phyloP scores from a whole-genome alignment of 1,140 invertebrate species.

The Maniola jurtina region DNA sequence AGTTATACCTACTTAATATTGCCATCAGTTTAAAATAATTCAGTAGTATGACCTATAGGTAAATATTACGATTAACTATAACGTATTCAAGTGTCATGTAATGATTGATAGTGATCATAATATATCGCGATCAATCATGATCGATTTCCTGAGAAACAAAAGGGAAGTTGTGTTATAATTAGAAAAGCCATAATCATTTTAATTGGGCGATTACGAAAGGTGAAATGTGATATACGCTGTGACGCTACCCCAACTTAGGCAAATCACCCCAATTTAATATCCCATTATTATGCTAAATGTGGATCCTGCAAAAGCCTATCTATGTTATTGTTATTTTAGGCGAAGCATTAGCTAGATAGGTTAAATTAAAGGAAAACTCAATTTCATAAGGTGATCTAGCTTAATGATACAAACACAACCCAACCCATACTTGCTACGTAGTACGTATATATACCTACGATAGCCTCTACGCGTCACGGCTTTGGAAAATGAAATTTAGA shows the following conservation, averaged over 20 bases:
- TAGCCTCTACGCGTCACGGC: no score
- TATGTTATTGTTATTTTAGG: constrained; percentile 11
- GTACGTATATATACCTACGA: no score
- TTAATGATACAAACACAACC: constrained; percentile 7
- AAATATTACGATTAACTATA: no score
- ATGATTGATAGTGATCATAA: not conserved
- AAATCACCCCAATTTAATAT: not conserved
- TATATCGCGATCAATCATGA: not conserved
- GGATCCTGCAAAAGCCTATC: constrained; percentile 5
- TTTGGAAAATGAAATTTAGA: no score
- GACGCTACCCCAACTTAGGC: not conserved
- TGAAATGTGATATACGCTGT: not conserved
- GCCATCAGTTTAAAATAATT: no score
- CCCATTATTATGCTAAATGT: constrained; percentile 13
- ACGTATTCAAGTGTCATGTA: no score
- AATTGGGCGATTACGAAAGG: not conserved
- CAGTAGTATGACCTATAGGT: no score
- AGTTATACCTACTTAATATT: no score
- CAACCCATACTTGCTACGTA: no score
- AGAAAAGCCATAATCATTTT: not conserved
- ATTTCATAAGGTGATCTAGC: constrained; percentile 26
- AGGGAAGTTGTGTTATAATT: not conserved
- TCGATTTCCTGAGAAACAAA: not conserved
- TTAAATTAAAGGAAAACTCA: constrained; percentile 27
- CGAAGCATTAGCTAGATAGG: constrained; percentile 11